Evolutionary conservation across 2,888 invertebrate genomes (phyloP), one percentile per base, ranked within the genome.

Genomic region (Augiades crinisus): DNA sequence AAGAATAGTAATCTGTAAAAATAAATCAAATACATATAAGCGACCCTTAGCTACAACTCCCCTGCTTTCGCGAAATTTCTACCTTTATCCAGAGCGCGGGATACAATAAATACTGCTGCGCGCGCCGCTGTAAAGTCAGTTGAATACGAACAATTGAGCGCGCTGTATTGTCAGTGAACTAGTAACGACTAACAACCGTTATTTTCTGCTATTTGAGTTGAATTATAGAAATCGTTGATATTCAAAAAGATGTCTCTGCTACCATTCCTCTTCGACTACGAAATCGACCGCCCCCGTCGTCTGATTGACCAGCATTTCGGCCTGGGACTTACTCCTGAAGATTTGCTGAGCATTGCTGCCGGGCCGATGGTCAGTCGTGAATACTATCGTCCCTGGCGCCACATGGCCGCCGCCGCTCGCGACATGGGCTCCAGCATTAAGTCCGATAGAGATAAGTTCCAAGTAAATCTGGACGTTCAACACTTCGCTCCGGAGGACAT

Each of bases 401-500:
- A 90, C 54, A 65, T 90, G 24, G 82, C 87, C 0, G 78, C 90
- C 0, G 84, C 89, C 13, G 79, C 82, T 10, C 73, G 81, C 1
- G 92, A 91, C 66, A 74, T 91, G 36, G 91, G 89, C 4, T 91
- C 91, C 31, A 91, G 82, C 61, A 89, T 93, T 57, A 84, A 88
- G 43, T 70, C 79, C 1, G 91, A 91, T 64, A 80, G 75, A 38
- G 83, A 86, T 14, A 85, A 83, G 53, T 85, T 84, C 60, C 84
- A 85, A 67, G 92, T 94, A 0, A 92, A 92, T 61, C 76, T 95
- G 60, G 95, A 96, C 67, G 95, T 95, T 3, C 93, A 94, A 58
- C 94, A 95, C 62, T 96, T 95, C 63, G 75, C 91, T 4, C 95
- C 95, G 0, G 92, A 93, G 34, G 95, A 96, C 70, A 92, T 96